These are phyloP conservation scores for Lordiphosa clarofinis DNA, from an alignment of 1,140 invertebrate genomes.

Conservation along the genomic window DNA sequence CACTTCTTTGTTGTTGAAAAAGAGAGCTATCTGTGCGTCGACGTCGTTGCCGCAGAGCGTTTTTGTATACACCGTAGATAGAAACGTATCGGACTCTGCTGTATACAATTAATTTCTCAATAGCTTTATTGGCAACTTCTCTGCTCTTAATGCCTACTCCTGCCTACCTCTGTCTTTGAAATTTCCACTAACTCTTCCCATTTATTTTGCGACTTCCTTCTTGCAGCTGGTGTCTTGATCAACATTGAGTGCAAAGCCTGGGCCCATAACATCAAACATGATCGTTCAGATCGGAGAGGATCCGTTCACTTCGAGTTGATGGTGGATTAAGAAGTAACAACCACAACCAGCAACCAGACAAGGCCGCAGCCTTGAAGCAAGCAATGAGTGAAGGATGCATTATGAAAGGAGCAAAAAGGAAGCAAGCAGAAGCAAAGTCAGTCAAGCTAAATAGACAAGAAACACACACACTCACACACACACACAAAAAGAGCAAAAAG, in stretches of 20 bases:
- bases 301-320: slow-evolving; percentile 97
- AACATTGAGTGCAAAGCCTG: slow-evolving; percentile 98
- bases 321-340: slow-evolving; percentile 87
- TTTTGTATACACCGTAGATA: no score
- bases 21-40: no score
- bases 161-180: no score
- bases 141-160: no score
- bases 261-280: slow-evolving; percentile 95
- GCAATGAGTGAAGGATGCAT: background rate
- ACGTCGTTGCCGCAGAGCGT: no score
- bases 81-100: no score
- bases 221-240: slow-evolving; percentile 91
- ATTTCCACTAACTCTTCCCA: slow-evolving; percentile 2
- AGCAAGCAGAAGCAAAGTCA: slow-evolving; percentile 13
- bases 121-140: no score
- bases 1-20: no score
- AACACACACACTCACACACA: slow-evolving; percentile 45
- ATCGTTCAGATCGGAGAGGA: slow-evolving; percentile 92
- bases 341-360: slow-evolving; percentile 14
- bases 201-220: slow-evolving; percentile 15
- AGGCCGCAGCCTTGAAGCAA: no score
- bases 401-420: slow-evolving; percentile 1
- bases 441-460: slow-evolving; percentile 2
- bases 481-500: slow-evolving; percentile 5
- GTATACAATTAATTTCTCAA: no score